Base-by-base conservation (phyloP, 2,113 vertebrate genomes). In the Hymenochirus boettgeri region DNA sequence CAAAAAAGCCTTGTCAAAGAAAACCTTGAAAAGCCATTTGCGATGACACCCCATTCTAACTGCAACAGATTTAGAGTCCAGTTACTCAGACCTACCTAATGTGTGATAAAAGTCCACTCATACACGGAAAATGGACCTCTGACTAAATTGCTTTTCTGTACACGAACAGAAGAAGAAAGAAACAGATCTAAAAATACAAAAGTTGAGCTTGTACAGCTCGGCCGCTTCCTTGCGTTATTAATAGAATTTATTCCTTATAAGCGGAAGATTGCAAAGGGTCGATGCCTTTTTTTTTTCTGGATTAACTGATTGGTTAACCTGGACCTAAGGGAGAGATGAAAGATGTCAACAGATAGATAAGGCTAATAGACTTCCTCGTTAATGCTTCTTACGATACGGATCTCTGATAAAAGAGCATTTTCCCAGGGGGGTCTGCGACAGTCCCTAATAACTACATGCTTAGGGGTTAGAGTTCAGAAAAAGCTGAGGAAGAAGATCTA, bases 171-270 rank as follows among this genome's bases (percentile, higher is more conserved):
- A 54, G 15, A n/a, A 27, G 1, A 29, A 54, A 3, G 7, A 8
- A 7, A 9, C 22, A 8, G 62, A 31, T n/a, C 52, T 64, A 27
- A 54, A 63, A 47, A 56, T 64, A 62, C 39, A 42, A 42, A n/a
- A n/a, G 39, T 11, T 15, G 17, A n/a, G 15, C n/a, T 6, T 42
- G 39, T 3, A 13, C 6, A 6, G 39, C 3, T 7, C 1, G 13
- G 7, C 25, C 27, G 52, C n/a, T 3, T 26, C 7, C 22, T 17
- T 11, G 4, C 2, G 22, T 35, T 54, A 27, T 22, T 57, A 48
- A 50, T 65, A 65, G 63, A 35, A 48, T 26, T 19, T 23, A 48
- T 54, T 56, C 62, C 64, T 39, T 66, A 51, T 66, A 58, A 66
- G 64, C n/a, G 45, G n/a, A 58, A 19, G 55, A 22, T 37, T 26